These are phyloP conservation scores for Antheraea assamensis DNA, from an alignment of 2,888 invertebrate species.

Conservation along the genomic window DNA sequence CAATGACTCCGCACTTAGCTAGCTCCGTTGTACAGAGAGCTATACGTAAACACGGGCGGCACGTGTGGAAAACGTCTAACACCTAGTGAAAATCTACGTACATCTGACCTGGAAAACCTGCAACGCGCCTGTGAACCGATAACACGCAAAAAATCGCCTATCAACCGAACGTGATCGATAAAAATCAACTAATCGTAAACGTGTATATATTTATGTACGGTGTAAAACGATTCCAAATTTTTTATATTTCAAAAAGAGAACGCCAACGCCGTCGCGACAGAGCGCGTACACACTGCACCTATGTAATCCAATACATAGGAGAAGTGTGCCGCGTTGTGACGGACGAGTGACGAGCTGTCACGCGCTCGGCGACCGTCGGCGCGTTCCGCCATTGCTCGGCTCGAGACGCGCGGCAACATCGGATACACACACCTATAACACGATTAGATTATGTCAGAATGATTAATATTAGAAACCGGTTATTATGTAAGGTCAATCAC, in stretches of 20 bases:
- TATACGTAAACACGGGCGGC: constrained; percentile 68
- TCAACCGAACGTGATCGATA: constrained; percentile 11
- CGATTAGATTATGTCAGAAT: constrained; percentile 69
- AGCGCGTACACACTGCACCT: constrained; percentile 64
- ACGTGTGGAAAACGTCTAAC: constrained; percentile 66
- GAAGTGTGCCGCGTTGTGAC: constrained; percentile 69
- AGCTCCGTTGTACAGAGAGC: constrained; percentile 31
- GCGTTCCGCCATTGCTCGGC: constrained; percentile 47
- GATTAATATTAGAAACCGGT: constrained; percentile 66
- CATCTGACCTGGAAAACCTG: constrained; percentile 49
- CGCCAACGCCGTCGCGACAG: constrained; percentile 64
- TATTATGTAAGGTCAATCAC: constrained; percentile 68
- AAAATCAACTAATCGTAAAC: constrained; percentile 3
- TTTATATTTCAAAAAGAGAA: constrained; percentile 55
- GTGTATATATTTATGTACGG: constrained; percentile 3
- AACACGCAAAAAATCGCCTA: constrained; percentile 38
- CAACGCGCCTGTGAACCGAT: constrained; percentile 39
- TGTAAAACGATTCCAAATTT: constrained; percentile 46
- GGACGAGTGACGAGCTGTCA: constrained; percentile 78
- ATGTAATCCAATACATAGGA: constrained; percentile 67
- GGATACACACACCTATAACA: constrained; percentile 43
- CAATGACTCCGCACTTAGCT: constrained; percentile 67
- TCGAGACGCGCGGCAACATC: constrained; percentile 25
- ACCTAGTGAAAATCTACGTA: constrained; percentile 42
- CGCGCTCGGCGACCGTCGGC: constrained; percentile 62